Conservation (phyloP, 2,888 invertebrate genomes). For the Hypercompe scribonia region DNA sequence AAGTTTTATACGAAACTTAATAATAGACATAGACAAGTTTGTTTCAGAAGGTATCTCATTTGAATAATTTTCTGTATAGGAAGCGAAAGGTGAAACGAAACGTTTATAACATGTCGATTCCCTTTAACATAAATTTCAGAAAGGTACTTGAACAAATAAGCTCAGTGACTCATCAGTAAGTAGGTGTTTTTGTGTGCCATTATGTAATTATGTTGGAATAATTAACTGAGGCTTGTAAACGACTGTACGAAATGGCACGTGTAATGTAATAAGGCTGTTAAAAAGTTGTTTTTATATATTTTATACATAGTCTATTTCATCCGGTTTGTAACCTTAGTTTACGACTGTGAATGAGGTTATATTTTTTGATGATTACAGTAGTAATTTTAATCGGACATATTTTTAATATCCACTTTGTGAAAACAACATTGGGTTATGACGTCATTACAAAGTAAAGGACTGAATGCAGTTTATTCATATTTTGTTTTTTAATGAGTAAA, state of each 20-base stretch:
- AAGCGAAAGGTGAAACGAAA: slow-evolving; percentile 32
- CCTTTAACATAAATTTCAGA: slow-evolving; percentile 19
- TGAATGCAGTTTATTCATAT: not conserved
- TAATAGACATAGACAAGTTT: not conserved
- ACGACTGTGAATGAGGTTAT: not conserved
- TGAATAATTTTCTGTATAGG: slow-evolving; percentile 21
- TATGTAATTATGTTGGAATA: slow-evolving; percentile 41
- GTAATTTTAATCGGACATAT: too few relatives aligned
- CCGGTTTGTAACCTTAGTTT: not conserved
- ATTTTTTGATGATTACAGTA: not conserved
- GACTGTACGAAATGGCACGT: slow-evolving; percentile 29
- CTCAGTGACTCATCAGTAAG: slow-evolving; percentile 38
- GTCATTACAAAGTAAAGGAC: not conserved
- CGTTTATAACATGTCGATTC: slow-evolving; percentile 28
- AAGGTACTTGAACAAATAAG: slow-evolving; percentile 42
- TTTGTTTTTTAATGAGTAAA: not conserved
- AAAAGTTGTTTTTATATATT: not conserved
- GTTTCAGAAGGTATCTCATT: slow-evolving; percentile 10
- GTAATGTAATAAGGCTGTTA: slow-evolving; percentile 23
- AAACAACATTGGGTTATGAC: not conserved
- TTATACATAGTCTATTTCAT: not conserved
- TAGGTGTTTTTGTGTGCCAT: slow-evolving; percentile 33
- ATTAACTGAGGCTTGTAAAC: slow-evolving; percentile 34
- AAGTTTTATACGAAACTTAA: not conserved
- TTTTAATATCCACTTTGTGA: too few relatives aligned